Evolutionary conservation across 2,888 invertebrate species (phyloP), one percentile per base, ranked within the genome.

Genomic region (Sinhomidia bicolor): DNA sequence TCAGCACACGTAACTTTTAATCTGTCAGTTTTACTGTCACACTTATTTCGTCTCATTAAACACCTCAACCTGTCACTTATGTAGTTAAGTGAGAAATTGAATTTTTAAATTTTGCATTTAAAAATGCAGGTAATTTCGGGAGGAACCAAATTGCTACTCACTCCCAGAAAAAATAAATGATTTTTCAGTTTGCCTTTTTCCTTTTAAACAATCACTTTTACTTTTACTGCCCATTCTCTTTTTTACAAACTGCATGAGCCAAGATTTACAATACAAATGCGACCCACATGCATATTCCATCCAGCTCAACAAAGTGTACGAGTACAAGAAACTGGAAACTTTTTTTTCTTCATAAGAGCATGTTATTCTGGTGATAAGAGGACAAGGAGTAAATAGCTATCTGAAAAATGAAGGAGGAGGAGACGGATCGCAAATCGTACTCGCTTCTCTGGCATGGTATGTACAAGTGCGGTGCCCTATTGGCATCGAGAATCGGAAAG

Each of bases 401-500:
- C 74, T 44, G 26, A 23, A 41, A 23, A 60, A 54, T 57, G 83
- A 51, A 32, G 71, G 68, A 60, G 83, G 71, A 54, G 41, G 68
- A 74, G 71, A 74, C 57, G 84, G 36, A 44, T 84, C 23, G 29
- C 74, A 84, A 76, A 54, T 17, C 76, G 17, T 84, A 32, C 83
- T 83, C 54, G 41, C 62, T 57, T 60, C 44, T 81, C 65, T 41
- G 3, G 17, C 68, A 81, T 47, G 65, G 20, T 41, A 65, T 81
- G 54, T 65, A 29, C 65, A 65, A 17, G 32, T 84, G n/a, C n/a
- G 57, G 20, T 80, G 71, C 62, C 84, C 76, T 80, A 83, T 80
- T 88, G 84, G 79, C 65, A 84, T 84, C 84, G 65, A 74, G 80
- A 82, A 80, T 88, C 54, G 83, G 88, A 80, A 84, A 84, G 88